phyloP scores from a whole-genome alignment of 2,113 vertebrate species.

The Cinclus cinclus region DNA sequence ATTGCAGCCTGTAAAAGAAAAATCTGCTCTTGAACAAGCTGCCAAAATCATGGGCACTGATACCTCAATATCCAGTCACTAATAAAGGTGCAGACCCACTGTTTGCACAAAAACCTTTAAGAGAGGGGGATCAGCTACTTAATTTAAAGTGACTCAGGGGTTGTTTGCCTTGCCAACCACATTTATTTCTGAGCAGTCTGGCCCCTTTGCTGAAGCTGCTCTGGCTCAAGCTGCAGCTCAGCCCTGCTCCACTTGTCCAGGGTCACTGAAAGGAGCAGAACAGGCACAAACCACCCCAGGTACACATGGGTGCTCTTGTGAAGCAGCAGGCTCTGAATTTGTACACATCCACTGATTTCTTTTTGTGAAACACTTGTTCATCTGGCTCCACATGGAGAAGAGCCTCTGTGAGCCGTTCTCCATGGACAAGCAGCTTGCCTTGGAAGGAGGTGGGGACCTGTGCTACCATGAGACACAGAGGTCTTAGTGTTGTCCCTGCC shows the following conservation, averaged over 20 bases:
- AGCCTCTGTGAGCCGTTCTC: fast-evolving
- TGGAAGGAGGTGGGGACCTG: fast-evolving
- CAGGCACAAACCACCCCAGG: fast-evolving
- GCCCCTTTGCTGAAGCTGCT: not conserved
- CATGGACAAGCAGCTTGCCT: not conserved
- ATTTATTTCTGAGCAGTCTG: not conserved
- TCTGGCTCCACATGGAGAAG: fast-evolving
- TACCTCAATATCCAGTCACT: not conserved
- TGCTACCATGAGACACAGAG: not conserved
- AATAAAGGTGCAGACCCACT: not conserved
- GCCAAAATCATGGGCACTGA: fast-evolving
- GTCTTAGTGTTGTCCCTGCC: fast-evolving
- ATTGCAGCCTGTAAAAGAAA: not conserved
- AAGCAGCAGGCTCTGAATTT: not conserved
- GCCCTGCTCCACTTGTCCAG: fast-evolving
- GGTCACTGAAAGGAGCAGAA: not conserved
- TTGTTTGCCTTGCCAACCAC: not conserved
- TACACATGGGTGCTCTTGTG: fast-evolving
- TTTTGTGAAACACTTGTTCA: not conserved
- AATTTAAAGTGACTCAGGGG: not conserved
- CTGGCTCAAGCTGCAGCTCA: fast-evolving
- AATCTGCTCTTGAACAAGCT: not conserved
- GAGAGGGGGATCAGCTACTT: not conserved
- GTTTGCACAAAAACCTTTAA: not conserved
- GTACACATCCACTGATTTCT: fast-evolving